phyloP scores from a whole-genome alignment of 2,888 invertebrate species.

The Acheta domesticus region DNA sequence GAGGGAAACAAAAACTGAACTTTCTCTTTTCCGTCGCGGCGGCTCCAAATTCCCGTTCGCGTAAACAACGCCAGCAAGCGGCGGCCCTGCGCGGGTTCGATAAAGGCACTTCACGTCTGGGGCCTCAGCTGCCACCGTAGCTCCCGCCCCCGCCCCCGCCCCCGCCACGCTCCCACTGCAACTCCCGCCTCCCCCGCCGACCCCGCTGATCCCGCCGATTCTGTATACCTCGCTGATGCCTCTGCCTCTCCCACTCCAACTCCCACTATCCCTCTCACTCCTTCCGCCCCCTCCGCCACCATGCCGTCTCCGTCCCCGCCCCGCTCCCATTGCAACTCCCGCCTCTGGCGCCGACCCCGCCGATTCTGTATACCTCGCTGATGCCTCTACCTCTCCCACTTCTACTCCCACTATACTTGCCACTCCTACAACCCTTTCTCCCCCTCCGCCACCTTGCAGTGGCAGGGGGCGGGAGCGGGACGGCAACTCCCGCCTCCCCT shows the following conservation, averaged over 20 bases:
- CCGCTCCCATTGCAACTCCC: neutral
- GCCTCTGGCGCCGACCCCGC: neutral
- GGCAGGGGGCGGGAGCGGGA: no score
- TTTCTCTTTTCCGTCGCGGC: neutral
- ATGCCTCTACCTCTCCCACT: no score
- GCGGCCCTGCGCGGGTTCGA: neutral
- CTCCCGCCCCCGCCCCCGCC: neutral
- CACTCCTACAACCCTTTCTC: neutral
- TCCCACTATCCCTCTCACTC: no score
- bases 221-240: no score
- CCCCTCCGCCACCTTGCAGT: no score
- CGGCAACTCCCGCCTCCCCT: neutral
- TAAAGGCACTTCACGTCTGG: neutral
- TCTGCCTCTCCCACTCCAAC: no score
- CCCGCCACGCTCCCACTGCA: no score
- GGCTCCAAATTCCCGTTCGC: slow-evolving; percentile 8
- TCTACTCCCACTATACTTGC: no score
- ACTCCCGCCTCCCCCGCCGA: neutral
- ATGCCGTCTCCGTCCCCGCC: no score
- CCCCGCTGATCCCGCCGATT: neutral
- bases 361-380: no score
- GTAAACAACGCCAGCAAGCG: neutral
- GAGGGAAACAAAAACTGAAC: slow-evolving; percentile 4
- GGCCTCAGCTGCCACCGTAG: neutral
- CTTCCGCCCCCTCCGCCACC: neutral